Conservation (phyloP, 2,113 vertebrate genomes). For the Megaleporinus macrocephalus region DNA sequence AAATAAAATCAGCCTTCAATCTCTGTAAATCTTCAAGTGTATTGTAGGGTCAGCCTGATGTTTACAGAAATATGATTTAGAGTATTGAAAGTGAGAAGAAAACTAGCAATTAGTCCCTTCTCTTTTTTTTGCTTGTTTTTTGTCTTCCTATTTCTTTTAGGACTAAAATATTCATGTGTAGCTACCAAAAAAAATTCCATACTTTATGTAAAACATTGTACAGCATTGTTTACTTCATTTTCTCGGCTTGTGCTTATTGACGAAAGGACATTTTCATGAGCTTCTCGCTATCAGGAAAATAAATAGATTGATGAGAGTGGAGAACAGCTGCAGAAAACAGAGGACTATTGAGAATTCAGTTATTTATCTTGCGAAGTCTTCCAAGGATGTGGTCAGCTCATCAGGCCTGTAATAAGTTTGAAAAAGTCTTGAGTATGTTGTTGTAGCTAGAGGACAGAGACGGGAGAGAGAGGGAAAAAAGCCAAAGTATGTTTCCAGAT, state of each 20-base stretch:
- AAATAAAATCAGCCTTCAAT: slow-evolving; percentile 29
- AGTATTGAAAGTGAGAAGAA: not conserved
- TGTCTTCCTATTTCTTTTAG: not conserved
- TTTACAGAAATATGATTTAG: slow-evolving; percentile 59
- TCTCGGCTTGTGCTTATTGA: not conserved
- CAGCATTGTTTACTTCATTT: not conserved
- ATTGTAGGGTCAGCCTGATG: slow-evolving; percentile 68
- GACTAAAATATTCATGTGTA: not conserved
- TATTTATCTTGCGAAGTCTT: slow-evolving; percentile 78
- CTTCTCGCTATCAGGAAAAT: not conserved
- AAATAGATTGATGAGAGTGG: slow-evolving; percentile 55
- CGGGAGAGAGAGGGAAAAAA: slow-evolving; percentile 19
- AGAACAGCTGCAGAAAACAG: slow-evolving; percentile 75
- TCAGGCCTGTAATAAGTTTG: slow-evolving; percentile 69
- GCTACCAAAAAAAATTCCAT: not conserved
- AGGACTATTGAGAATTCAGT: slow-evolving; percentile 76
- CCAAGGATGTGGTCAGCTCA: slow-evolving; percentile 75
- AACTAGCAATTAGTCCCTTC: not conserved
- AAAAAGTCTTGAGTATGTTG: slow-evolving; percentile 24
- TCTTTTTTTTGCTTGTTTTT: not conserved
- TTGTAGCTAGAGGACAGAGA: slow-evolving; percentile 41
- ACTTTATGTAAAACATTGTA: not conserved
- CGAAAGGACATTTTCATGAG: not conserved
- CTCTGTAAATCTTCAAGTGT: slow-evolving; percentile 58
- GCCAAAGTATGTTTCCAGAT: slow-evolving; percentile 74